phyloP scores from a whole-genome alignment of 2,888 invertebrate species.

The Lampropteryx suffumata region DNA sequence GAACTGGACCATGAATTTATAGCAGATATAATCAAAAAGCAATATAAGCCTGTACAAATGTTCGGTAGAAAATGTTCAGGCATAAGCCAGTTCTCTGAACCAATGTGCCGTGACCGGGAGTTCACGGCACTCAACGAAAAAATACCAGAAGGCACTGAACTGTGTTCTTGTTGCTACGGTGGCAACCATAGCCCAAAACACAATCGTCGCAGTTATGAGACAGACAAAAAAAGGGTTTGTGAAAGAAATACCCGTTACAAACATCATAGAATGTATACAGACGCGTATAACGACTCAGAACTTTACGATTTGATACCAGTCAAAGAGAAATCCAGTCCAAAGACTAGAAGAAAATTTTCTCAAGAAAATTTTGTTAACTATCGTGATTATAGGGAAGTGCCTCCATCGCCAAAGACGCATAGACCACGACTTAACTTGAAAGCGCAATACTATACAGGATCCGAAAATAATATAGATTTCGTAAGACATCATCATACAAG shows the following conservation, averaged over 20 bases:
- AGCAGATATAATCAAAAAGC: slow-evolving; percentile 64
- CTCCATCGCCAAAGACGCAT: slow-evolving; percentile 66
- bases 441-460: slow-evolving; percentile 55
- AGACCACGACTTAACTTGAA: slow-evolving; percentile 66
- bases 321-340: slow-evolving; percentile 71
- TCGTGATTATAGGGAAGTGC: slow-evolving; percentile 61
- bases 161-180: slow-evolving; percentile 61
- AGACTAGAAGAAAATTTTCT: slow-evolving; percentile 58
- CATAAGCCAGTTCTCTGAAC: slow-evolving; percentile 67
- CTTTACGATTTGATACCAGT: slow-evolving; percentile 70
- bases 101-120: slow-evolving; percentile 68
- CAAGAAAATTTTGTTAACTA: slow-evolving; percentile 48
- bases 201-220: slow-evolving; percentile 39
- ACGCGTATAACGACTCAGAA: slow-evolving; percentile 59
- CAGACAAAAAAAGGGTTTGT: slow-evolving; percentile 61
- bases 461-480: slow-evolving; percentile 41
- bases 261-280: slow-evolving; percentile 39
- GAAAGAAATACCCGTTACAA: slow-evolving; percentile 47
- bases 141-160: slow-evolving; percentile 48
- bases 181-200: slow-evolving; percentile 5
- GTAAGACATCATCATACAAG: slow-evolving; percentile 3
- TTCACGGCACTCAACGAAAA: slow-evolving; percentile 43
- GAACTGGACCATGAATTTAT: slow-evolving; percentile 65
- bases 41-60: slow-evolving; percentile 65
- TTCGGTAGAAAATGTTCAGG: slow-evolving; percentile 60